Base-by-base conservation (phyloP, 2,888 invertebrate genomes). In the Nomada fucata region DNA sequence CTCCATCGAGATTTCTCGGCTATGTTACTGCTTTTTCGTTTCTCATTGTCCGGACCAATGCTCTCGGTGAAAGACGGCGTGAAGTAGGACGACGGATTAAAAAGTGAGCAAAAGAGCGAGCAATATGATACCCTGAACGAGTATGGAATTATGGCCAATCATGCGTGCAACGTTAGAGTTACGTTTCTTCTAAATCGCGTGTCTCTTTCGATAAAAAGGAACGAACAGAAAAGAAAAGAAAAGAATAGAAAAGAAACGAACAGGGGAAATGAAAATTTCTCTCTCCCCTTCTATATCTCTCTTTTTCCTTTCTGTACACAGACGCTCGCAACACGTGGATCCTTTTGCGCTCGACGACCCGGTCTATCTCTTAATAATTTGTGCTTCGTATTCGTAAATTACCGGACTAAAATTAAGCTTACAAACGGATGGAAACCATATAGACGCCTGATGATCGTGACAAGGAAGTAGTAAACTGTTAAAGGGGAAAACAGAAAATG, bases 321-420 rank as follows among this genome's bases (percentile, higher is more conserved):
- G 59, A 50, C 50, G 71, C 60, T 83, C 81, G 89, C 89, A 87
- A 88, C 89, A 87, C 88, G 89, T 89, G 87, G 89, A 88, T 86
- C 87, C 86, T 89, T 84, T 86, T 84, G 86, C 86, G 85, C 79
- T 82, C 86, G 79, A 81, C 89, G 87, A 87, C 88, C 89, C 90
- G 86, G 82, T 84, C 87, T 89, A 89, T 85, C 83, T 87, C 85
- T 89, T 89, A 90, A 89, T 87, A 88, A 84, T 85, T 89, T 89
- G 84, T 89, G 87, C 86, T 87, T 86, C 88, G 85, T 85, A 75
- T 79, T 68, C 55, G 75, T 79, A 71, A 85, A 74, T 79, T 57
- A 77, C 70, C 59, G 82, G 67, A 78, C 82, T 76, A 80, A 87
- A 83, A 75, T 76, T 76, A 86, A 83, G 20, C 73, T 73, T 76